Evolutionary conservation across 2,888 invertebrate species (phyloP).

Genomic region (Tachina grossa): DNA sequence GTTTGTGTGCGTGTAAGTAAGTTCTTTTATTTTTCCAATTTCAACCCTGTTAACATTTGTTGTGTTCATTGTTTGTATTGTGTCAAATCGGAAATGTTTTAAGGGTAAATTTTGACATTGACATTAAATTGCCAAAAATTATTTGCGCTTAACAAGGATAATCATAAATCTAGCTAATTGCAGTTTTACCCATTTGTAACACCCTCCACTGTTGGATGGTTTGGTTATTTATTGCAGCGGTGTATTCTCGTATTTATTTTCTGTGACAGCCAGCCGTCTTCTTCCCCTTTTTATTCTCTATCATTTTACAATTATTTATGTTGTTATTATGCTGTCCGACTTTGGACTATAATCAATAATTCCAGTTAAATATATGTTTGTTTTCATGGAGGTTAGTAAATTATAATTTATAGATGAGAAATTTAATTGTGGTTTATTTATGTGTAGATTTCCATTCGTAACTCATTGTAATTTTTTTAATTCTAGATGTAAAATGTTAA

Average conservation of each 20-base stretch:
- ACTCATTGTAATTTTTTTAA: neutral
- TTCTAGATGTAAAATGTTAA: too few species aligned
- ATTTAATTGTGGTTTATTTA: constrained; percentile 42
- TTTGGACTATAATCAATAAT: constrained; percentile 43
- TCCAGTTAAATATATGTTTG: constrained; percentile 50
- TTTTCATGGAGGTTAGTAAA: constrained; percentile 49
- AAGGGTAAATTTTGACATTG: constrained; percentile 71
- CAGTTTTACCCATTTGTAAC: constrained; percentile 75
- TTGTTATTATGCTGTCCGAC: constrained; percentile 51
- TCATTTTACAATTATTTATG: constrained; percentile 48
- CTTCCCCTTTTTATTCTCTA: constrained; percentile 40
- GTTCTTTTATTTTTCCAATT: constrained; percentile 43
- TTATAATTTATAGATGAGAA: constrained; percentile 36
- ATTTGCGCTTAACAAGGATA: constrained; percentile 81
- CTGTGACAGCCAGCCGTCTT: constrained; percentile 71
- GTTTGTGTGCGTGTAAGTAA: constrained; percentile 8
- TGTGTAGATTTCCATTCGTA: neutral
- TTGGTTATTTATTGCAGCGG: constrained; percentile 40
- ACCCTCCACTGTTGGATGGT: constrained; percentile 56
- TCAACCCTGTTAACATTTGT: constrained; percentile 59
- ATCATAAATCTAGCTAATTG: constrained; percentile 82
- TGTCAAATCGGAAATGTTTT: constrained; percentile 58
- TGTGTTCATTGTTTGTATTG: constrained; percentile 27
- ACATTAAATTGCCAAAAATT: constrained; percentile 79
- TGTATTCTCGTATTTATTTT: constrained; percentile 16